Base-by-base conservation (phyloP, 1,140 invertebrate species). In the Bombus fervidus region DNA sequence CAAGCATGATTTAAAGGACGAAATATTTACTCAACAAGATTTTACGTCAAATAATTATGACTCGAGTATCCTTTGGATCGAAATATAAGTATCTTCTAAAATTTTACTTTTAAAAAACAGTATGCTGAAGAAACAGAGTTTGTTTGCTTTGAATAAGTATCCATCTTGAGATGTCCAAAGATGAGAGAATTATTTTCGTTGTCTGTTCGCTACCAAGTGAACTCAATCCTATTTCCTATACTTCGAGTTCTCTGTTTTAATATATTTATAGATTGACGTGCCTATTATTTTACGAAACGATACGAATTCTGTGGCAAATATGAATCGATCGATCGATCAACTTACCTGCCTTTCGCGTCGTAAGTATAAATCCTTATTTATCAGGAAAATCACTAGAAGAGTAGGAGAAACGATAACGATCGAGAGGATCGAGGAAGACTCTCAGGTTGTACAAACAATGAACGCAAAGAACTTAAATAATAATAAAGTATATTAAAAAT, bases 401-500 rank as follows among this genome's bases (percentile, higher is more conserved):
- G 64, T 1, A 41, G 75, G n/a, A 41, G 41, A 22, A 34, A 57
- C 15, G 0, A 64, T 6, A 74, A 74, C 6, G 10, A 15, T 13
- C 22, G 34, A 39, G 28, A 47, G 77, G 59, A 53, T 41, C 22
- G 62, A 41, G 77, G 41, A 53, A n/a, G 22, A 31, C 22, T 31
- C 22, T n/a, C 31, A 43, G 77, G 66, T 13, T 62, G n/a, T n/a
- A 53, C 53, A 85, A 87, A 28, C 41, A 85, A 85, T 66, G 77
- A 89, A 92, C 84, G 82, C 57, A 88, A 41, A 53, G 37, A 87
- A 91, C 87, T 91, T 94, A 94, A 94, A 94, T 94, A 94, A 94
- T 94, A 94, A 94, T 94, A 94, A 94, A 94, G 90, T 94, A 92
- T 94, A 94, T 94, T 94, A 94, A 94, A 94, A 94, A 93, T 94